These are phyloP conservation scores for Antheraea pernyi DNA, from an alignment of 1,140 invertebrate genomes.

Conservation along the genomic window DNA sequence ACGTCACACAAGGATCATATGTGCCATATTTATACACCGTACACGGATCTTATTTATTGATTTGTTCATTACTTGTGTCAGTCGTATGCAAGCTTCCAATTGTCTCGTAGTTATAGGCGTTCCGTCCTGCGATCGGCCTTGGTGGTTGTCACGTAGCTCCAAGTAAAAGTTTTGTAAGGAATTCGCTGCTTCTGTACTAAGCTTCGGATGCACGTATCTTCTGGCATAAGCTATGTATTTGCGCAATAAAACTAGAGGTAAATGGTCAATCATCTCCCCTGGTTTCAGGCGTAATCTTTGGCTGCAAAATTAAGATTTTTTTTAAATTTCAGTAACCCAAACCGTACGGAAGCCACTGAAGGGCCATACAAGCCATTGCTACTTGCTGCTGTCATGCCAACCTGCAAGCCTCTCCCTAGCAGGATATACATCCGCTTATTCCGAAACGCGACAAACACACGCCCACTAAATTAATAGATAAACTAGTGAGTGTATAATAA, in stretches of 20 bases:
- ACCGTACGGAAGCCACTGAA: too few relatives aligned
- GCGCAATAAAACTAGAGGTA: slow-evolving; percentile 88
- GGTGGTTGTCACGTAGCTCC: slow-evolving; percentile 85
- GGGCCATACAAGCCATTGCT: too few relatives aligned
- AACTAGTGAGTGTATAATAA: too few relatives aligned
- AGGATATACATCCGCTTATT: too few relatives aligned
- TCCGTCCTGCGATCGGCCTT: slow-evolving; percentile 70
- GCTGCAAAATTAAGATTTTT: slow-evolving; percentile 55
- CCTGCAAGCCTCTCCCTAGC: too few relatives aligned
- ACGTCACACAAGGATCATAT: too few relatives aligned
- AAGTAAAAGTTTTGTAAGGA: slow-evolving; percentile 91
- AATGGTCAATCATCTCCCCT: slow-evolving; percentile 83
- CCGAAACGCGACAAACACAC: too few relatives aligned
- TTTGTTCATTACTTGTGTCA: slow-evolving; percentile 85
- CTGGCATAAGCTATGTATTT: slow-evolving; percentile 96
- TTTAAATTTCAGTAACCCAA: too few relatives aligned
- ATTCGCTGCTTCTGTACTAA: slow-evolving; percentile 85
- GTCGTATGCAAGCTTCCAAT: slow-evolving; percentile 92
- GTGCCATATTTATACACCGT: too few relatives aligned
- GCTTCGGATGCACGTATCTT: slow-evolving; percentile 91
- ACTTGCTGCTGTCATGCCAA: too few relatives aligned
- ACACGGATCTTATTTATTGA: background rate
- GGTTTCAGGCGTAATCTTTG: slow-evolving; percentile 82
- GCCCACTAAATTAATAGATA: too few relatives aligned
- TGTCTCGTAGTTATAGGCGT: slow-evolving; percentile 90